Conservation (phyloP, 2,113 vertebrate genomes). For the Hiodon tergisus region DNA sequence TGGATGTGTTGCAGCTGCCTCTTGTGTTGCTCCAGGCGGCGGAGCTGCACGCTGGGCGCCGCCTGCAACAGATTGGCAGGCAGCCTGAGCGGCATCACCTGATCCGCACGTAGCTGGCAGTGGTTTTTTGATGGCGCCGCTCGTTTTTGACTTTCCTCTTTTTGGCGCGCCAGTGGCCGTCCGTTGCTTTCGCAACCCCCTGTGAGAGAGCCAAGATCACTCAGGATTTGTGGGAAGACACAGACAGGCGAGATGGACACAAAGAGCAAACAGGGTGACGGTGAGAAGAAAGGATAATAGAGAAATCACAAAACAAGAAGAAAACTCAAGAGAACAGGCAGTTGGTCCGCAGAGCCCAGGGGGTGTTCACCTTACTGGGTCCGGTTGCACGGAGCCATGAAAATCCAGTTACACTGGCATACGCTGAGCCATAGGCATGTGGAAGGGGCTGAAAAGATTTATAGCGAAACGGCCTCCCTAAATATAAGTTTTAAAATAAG, state of each 20-base stretch:
- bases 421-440: too few relatives aligned
- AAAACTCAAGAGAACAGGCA: not conserved
- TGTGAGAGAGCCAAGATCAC: slow-evolving; percentile 66
- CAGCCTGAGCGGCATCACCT: slow-evolving; percentile 1
- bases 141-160: not conserved
- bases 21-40: slow-evolving; percentile 49
- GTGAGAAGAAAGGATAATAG: slow-evolving; percentile 10
- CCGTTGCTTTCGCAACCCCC: slow-evolving; percentile 31
- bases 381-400: not conserved
- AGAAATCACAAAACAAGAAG: not conserved
- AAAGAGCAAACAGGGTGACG: not conserved
- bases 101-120: slow-evolving; percentile 35
- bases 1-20: slow-evolving; percentile 30
- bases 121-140: not conserved
- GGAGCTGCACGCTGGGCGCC: slow-evolving; percentile 37
- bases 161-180: slow-evolving; percentile 28
- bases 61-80: not conserved
- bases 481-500: too few relatives aligned
- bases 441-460: too few relatives aligned
- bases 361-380: not conserved
- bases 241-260: slow-evolving; percentile 8
- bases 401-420: too few relatives aligned
- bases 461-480: too few relatives aligned
- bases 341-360: not conserved
- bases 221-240: slow-evolving; percentile 51